Percentiles rank a stretch among this genome's conserved stretches.
These are phyloP conservation scores for Ranitomeya variabilis DNA, from an alignment of 2,113 vertebrate species.

Conservation along the genomic window DNA sequence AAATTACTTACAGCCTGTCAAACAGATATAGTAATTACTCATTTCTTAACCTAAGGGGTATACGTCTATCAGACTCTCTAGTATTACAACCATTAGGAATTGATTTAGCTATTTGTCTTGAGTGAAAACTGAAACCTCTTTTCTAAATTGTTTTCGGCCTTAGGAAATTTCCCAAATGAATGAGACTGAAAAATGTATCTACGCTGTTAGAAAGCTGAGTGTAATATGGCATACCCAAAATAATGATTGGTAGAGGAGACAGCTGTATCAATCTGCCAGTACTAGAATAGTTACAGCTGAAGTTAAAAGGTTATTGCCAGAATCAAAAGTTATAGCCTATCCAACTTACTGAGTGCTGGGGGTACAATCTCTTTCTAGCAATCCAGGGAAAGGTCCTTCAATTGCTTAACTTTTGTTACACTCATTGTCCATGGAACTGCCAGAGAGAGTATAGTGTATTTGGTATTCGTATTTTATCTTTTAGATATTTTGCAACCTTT, in stretches of 20 bases:
- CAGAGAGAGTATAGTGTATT: too few species aligned
- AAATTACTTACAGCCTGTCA: neutral
- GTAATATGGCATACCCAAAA: neutral
- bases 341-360: too few species aligned
- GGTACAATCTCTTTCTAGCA: too few species aligned
- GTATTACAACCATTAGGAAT: neutral
- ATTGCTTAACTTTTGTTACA: too few species aligned
- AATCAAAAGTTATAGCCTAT: too few species aligned
- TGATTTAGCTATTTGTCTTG: constrained; percentile 32
- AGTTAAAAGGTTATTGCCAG: too few species aligned
- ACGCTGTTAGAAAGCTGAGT: neutral
- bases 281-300: neutral
- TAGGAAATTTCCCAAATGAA: constrained; percentile 38
- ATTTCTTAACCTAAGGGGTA: constrained; percentile 18
- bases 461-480: too few species aligned
- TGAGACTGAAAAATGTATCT: constrained; percentile 35
- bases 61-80: neutral
- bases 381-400: too few species aligned
- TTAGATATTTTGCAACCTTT: too few species aligned
- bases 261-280: neutral
- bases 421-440: too few species aligned
- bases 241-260: neutral
- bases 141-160: neutral
- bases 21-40: neutral
- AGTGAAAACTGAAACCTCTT: neutral